phyloP scores from a whole-genome alignment of 2,888 invertebrate genomes.

The Spodoptera picta region DNA sequence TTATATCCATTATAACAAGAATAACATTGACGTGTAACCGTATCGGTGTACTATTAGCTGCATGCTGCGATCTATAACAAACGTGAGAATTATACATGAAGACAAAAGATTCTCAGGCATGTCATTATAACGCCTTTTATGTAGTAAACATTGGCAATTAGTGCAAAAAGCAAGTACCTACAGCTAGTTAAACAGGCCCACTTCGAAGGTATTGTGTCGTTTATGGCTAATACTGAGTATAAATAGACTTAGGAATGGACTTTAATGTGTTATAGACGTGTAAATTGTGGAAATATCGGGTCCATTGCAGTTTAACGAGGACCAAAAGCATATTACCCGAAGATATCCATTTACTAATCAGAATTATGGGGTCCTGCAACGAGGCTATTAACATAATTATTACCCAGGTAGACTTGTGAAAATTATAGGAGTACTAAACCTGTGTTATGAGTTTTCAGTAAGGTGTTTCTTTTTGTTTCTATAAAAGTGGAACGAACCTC shows the following conservation, averaged over 20 bases:
- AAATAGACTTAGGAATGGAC: conserved; percentile 20
- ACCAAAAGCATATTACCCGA: conserved; percentile 10
- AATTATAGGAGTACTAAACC: too few species aligned
- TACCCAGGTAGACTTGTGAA: too few species aligned
- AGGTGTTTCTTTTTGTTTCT: neutral
- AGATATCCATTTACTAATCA: conserved; percentile 11
- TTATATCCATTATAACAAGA: conserved; percentile 29
- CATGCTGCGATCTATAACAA: conserved; percentile 52
- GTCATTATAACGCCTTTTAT: conserved; percentile 68
- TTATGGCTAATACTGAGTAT: conserved; percentile 29
- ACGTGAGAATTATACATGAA: conserved; percentile 62
- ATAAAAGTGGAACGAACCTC: conserved; percentile 1
- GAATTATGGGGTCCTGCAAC: conserved; percentile 1
- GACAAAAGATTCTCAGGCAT: conserved; percentile 67
- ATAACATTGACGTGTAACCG: conserved; percentile 22
- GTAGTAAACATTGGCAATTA: conserved; percentile 59
- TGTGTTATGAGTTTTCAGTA: too few species aligned
- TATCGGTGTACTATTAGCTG: conserved; percentile 28
- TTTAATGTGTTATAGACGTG: conserved; percentile 15
- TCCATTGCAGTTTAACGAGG: conserved; percentile 17
- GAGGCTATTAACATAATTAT: neutral
- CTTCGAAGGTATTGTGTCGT: conserved; percentile 42
- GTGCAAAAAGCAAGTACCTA: conserved; percentile 49
- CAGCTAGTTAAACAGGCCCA: conserved; percentile 38
- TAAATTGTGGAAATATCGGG: conserved; percentile 27